phyloP scores from a whole-genome alignment of 2,797 vertebrate species.

The Eulemur mongoz region DNA sequence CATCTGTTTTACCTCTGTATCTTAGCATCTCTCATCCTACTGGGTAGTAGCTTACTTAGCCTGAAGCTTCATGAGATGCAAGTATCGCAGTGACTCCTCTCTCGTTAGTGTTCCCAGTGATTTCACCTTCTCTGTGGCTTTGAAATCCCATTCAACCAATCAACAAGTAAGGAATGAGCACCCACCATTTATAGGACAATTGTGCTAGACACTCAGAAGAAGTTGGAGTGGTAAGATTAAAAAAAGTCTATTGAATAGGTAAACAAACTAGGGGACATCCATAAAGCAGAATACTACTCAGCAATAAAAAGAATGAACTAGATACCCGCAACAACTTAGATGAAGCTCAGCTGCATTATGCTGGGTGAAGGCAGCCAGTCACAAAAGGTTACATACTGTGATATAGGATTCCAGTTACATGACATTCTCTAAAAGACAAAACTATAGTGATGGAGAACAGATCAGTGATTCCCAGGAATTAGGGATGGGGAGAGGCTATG shows the following conservation, averaged over 20 bases:
- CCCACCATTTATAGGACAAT: neutral
- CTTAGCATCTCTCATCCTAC: neutral
- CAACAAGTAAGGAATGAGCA: neutral
- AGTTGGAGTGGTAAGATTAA: neutral
- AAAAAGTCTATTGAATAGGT: neutral
- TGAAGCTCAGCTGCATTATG: neutral
- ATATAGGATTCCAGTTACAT: neutral
- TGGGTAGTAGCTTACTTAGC: neutral
- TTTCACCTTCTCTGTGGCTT: neutral
- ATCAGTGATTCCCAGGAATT: neutral
- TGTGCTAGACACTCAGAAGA: neutral
- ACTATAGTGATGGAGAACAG: neutral
- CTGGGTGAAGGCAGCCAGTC: neutral
- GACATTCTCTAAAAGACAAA: neutral
- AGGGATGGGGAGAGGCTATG: neutral
- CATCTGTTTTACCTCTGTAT: neutral
- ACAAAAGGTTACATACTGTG: neutral
- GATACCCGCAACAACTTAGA: too few relatives aligned
- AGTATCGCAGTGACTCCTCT: neutral
- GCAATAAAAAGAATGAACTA: neutral
- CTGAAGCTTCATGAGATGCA: neutral
- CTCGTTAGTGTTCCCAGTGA: neutral
- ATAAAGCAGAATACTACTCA: neutral
- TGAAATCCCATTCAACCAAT: neutral
- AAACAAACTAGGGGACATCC: neutral